Evolutionary conservation across 2,888 invertebrate genomes (phyloP), one percentile per base, ranked within the genome.

Genomic region (Esperia sulphurella): DNA sequence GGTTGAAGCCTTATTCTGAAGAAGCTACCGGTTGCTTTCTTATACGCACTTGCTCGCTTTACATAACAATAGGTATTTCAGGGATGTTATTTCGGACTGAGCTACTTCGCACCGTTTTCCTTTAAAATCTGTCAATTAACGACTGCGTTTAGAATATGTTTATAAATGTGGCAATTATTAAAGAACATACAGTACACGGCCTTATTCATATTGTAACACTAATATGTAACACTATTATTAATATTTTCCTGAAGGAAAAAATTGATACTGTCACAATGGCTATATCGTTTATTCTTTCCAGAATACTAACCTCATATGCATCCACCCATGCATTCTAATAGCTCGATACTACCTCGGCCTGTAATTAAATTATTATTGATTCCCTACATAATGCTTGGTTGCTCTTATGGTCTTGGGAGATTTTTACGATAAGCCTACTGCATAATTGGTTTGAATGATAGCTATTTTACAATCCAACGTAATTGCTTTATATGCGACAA

Each of bases 1-100:
- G 65, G 68, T 69, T 51, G 50, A 41, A 14, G 54, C 38, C 51
- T 45, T 65, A 69, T 67, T 69, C 63, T 51, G 58, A n/a, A n/a
- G n/a, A n/a, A n/a, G 48, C 35, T 21, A 21, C 21, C 21, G 21
- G 21, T 21, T 21, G 21, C 21, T 21, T 5, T 21, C 5, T 21
- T 21, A 21, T 21, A 21, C 21, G 21, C 21, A 5, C 21, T 3
- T 21, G 21, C 21, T n/a, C n/a, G n/a, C n/a, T n/a, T n/a, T n/a
- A 21, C 5, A 21, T 21, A 21, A 3, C 5, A 21, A 21, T 21
- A 21, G 5, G 5, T 21, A 21, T 3, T 3, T 21, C 21, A 21
- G 3, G 3, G 21, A 21, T 21, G 21, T 2, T 21, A 21, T 21
- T 21, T 21, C 21, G 21, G 21, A 21, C 21, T 5, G 5, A 21